A percentile compares a stretch with the other conserved stretches of the same genome.
phyloP scores from a whole-genome alignment of 2,888 invertebrate genomes.

The Steromphala cineraria region DNA sequence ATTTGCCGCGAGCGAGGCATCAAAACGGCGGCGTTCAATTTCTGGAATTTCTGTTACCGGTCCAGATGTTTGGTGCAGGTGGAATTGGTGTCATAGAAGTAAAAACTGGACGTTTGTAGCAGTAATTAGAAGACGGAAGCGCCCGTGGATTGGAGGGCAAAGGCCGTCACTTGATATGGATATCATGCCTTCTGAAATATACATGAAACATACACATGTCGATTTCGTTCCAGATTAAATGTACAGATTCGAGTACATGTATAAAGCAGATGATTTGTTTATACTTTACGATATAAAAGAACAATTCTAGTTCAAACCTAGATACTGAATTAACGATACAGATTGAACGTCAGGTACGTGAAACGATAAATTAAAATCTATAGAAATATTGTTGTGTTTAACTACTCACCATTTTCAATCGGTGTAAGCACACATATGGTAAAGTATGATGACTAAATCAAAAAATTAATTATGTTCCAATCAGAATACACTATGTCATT shows the following conservation, averaged over 20 bases:
- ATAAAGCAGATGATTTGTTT: too few relatives aligned
- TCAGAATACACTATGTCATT: too few relatives aligned
- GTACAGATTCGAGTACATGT: not conserved
- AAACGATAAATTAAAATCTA: too few relatives aligned
- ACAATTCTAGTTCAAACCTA: too few relatives aligned
- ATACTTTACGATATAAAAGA: too few relatives aligned
- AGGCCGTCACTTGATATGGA: not conserved
- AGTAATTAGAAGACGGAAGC: constrained; percentile 1
- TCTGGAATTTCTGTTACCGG: not conserved
- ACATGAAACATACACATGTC: not conserved
- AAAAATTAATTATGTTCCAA: too few relatives aligned
- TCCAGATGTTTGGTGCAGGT: not conserved
- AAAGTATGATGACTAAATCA: too few relatives aligned
- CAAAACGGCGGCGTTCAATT: not conserved
- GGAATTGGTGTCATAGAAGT: not conserved
- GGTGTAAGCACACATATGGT: too few relatives aligned
- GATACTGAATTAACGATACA: too few relatives aligned
- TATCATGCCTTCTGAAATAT: not conserved
- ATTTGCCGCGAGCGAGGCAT: not conserved
- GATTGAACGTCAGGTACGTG: too few relatives aligned
- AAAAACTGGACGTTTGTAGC: constrained; percentile 8
- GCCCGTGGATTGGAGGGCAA: not conserved
- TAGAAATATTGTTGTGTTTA: too few relatives aligned
- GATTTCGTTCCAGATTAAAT: not conserved
- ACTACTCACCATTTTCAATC: too few relatives aligned